A percentile compares a stretch with the other conserved stretches of the same genome.
Evolutionary conservation across 35 echinoderm and acorn worm genomes (phyloP).

Genomic region (Amphiura filiformis): DNA sequence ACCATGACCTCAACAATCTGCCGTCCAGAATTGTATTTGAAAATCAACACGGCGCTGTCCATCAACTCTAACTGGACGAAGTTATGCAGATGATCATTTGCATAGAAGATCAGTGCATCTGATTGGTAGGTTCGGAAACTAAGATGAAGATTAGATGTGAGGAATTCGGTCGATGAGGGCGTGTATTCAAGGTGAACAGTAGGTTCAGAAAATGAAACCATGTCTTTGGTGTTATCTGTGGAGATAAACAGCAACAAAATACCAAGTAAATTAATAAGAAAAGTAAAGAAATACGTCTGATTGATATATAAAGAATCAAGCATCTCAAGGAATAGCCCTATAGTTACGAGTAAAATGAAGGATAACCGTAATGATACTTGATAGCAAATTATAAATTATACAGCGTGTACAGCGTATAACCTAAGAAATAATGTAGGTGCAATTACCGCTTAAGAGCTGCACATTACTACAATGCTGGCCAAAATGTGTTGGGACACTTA

Average conservation of each 20-base stretch:
- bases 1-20: neutral
- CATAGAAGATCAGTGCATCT: constrained; percentile 24
- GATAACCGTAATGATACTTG: no score
- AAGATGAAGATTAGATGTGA: constrained; percentile 15
- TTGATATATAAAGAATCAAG: no score
- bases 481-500: no score
- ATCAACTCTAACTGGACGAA: constrained; percentile 30
- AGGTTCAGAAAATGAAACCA: constrained; percentile 9
- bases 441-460: no score
- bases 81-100: constrained; percentile 10
- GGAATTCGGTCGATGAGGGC: neutral
- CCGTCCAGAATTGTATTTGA: constrained; percentile 27
- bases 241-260: neutral
- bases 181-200: constrained; percentile 17
- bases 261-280: neutral
- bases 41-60: neutral
- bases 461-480: no score
- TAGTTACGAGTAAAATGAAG: no score
- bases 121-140: constrained; percentile 30
- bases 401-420: no score
- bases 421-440: no score
- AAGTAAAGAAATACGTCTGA: no score
- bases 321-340: no score
- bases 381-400: no score
- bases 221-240: constrained; percentile 29